Percentiles rank a stretch among this genome's conserved stretches.
Evolutionary conservation across 2,113 vertebrate genomes (phyloP).

Genomic region (Anseranas semipalmata): DNA sequence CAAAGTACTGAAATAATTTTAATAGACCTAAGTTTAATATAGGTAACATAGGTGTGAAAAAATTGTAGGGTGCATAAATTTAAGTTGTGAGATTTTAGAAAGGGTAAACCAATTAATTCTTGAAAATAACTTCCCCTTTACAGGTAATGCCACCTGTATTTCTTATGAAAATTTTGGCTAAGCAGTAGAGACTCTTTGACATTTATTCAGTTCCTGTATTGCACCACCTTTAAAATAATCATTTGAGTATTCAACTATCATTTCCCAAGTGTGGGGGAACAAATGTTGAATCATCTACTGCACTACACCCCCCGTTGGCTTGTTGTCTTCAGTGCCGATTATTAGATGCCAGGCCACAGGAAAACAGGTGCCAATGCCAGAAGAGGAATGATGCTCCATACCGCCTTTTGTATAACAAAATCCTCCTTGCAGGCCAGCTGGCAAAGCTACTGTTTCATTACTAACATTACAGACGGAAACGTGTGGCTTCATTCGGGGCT

Average conservation of each 20-base stretch:
- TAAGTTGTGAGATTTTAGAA: background rate
- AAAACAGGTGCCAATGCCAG: background rate
- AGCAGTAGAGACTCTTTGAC: background rate
- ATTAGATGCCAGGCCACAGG: background rate
- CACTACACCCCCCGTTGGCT: background rate
- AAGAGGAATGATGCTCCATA: background rate
- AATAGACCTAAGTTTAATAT: background rate
- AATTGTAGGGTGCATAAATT: background rate
- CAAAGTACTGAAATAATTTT: background rate
- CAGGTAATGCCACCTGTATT: background rate
- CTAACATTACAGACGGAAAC: background rate
- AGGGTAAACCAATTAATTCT: background rate
- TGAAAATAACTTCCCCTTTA: background rate
- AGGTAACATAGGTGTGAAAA: background rate
- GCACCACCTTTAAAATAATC: background rate
- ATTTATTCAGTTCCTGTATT: background rate
- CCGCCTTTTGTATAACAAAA: background rate
- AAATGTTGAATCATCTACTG: background rate
- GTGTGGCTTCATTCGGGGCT: background rate
- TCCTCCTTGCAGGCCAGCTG: background rate
- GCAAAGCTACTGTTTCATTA: background rate
- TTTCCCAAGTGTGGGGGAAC: background rate
- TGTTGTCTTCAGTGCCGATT: background rate
- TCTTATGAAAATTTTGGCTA: background rate
- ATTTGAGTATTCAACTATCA: background rate